phyloP scores from a whole-genome alignment of 2,113 vertebrate genomes.

The Thermophis baileyi region DNA sequence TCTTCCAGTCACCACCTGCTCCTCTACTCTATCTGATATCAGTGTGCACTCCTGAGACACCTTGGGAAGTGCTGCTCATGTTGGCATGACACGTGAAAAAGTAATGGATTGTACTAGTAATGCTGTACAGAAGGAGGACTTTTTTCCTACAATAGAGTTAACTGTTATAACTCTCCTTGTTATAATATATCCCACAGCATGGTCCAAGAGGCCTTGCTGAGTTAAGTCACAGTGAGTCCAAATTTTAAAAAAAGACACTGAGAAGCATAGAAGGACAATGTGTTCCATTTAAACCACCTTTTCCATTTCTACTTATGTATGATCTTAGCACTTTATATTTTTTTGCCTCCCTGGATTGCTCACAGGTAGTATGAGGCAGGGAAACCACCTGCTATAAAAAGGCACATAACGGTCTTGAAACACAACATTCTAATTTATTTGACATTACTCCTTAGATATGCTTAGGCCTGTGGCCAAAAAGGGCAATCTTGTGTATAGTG shows the following conservation, averaged over 20 bases:
- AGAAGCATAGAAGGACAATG: neutral
- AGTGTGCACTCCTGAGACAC: neutral
- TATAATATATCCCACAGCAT: neutral
- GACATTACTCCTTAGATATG: neutral
- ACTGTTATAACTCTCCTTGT: neutral
- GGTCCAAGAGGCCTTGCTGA: neutral
- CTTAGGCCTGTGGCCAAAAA: neutral
- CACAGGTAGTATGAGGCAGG: neutral
- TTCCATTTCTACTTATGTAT: neutral
- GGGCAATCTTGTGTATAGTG: neutral
- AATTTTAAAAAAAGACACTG: neutral
- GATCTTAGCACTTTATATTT: neutral
- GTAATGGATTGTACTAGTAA: neutral
- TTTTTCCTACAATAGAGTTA: neutral
- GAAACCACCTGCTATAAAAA: neutral
- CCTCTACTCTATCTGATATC: neutral
- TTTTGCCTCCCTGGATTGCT: neutral
- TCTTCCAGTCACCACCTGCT: neutral
- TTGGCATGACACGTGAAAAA: neutral
- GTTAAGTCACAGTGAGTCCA: neutral
- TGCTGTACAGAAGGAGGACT: neutral
- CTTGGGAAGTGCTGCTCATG: neutral
- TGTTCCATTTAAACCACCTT: neutral
- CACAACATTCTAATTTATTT: too few relatives aligned
- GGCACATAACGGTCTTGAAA: neutral